Evolutionary conservation across 1,140 invertebrate species (phyloP), one percentile per base, ranked within the genome.

Genomic region (Calephelis nemesis): DNA sequence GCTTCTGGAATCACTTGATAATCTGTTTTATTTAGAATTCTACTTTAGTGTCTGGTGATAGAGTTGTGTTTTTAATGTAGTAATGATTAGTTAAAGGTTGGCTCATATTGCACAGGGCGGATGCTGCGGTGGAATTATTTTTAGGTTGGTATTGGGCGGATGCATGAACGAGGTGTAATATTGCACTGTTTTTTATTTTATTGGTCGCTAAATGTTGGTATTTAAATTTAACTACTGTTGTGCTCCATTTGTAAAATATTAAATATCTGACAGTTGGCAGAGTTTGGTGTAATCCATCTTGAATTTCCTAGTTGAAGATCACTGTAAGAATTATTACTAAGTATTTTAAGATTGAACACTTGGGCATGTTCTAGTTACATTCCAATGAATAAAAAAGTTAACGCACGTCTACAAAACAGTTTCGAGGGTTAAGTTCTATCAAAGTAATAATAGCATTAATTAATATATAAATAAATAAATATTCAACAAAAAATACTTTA

Each of bases 1-100:
- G 79, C 81, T 81, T 78, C 79, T 80, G 79, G 74, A 74, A 76
- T 76, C 79, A 80, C 74, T 78, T 77, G 71, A 72, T 77, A 77
- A 77, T 77, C 77, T 12, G 54, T 54, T 71, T 42, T 45, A 45
- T 19, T 48, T 64, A n/a, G 74, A 68, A 75, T 73, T 75, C 48
- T 69, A 68, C 74, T 73, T 69, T 75, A 73, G 48, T 63, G 60
- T n/a, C 47, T 49, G 19, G 5, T 9, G 19, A 65, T 78, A 74
- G 64, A 62, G 78, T 75, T 15, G 67, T 52, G 49, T 78, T 78
- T 74, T 8, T 58, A 15, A 11, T 64, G 72, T 58, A 19, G 42
- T 66, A 30, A 8, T 42, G 74, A 72, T 77, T 72, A 73, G 72
- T 72, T 75, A 76, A 73, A 78, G 76, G 70, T 65, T 73, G 70